Evolutionary conservation across 2,113 vertebrate species (phyloP).

Genomic region (Rousettus leschenaultii): DNA sequence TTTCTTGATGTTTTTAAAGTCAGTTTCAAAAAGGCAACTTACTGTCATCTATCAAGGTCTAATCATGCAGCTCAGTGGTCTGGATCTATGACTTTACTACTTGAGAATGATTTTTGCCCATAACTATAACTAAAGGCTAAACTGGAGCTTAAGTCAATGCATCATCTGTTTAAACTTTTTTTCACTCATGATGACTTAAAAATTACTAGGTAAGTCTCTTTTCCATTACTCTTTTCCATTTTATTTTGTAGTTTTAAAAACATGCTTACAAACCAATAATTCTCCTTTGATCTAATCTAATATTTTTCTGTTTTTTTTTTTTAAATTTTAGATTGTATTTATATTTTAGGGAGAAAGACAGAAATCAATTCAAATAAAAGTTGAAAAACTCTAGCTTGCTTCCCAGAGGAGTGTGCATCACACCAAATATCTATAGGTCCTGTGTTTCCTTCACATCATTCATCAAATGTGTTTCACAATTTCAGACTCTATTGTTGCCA

Average conservation of each 20-base stretch:
- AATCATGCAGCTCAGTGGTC: conserved; percentile 51
- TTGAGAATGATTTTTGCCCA: not conserved
- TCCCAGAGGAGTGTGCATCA: not conserved
- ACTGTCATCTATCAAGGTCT: conserved; percentile 19
- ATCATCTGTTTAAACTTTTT: not conserved
- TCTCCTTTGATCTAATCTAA: not conserved
- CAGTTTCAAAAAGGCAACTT: conserved; percentile 22
- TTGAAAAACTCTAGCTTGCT: not conserved
- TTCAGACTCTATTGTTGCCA: not conserved
- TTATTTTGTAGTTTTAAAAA: conserved; percentile 32
- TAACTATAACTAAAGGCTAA: conserved; percentile 24
- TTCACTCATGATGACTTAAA: conserved; percentile 42
- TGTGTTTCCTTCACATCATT: not conserved
- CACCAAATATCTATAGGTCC: not conserved
- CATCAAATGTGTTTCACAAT: not conserved
- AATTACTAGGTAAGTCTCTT: conserved; percentile 1
- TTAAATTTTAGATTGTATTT: not conserved
- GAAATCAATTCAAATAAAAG: not conserved
- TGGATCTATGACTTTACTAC: not conserved
- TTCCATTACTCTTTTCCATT: not conserved
- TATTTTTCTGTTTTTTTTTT: not conserved
- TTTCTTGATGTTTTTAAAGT: not conserved
- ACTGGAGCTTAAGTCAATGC: conserved; percentile 1
- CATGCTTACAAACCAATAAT: not conserved
- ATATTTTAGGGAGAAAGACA: not conserved